These are phyloP conservation scores for Acanthisitta chloris DNA, from an alignment of 2,113 vertebrate genomes.

Conservation along the genomic window DNA sequence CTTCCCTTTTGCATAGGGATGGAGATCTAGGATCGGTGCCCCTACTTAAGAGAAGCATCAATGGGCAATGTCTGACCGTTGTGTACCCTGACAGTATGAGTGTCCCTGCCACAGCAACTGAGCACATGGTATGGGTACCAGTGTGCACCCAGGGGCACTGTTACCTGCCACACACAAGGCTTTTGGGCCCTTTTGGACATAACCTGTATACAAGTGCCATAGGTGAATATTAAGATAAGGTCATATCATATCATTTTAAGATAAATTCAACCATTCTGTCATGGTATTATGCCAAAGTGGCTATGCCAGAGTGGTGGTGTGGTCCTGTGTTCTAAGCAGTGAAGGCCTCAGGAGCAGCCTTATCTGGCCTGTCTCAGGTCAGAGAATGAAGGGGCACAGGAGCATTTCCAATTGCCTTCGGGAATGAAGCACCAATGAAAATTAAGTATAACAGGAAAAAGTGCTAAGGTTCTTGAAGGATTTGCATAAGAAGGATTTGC, in stretches of 20 bases:
- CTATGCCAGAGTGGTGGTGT: background rate
- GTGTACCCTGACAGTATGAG: background rate
- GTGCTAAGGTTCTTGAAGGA: background rate
- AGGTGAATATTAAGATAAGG: background rate
- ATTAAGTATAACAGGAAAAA: background rate
- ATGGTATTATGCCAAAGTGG: fast-evolving
- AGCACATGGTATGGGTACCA: background rate
- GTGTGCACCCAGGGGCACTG: background rate
- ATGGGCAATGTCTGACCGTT: background rate
- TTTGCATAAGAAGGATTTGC: background rate
- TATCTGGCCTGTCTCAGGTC: background rate
- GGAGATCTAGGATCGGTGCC: background rate
- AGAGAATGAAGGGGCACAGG: fast-evolving
- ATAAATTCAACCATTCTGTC: background rate
- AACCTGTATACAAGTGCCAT: too few relatives aligned
- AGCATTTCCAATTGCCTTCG: background rate
- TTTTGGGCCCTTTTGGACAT: too few relatives aligned
- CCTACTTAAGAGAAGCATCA: background rate
- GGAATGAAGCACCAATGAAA: background rate
- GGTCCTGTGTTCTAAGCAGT: background rate
- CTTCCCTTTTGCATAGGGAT: background rate
- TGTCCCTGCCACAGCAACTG: fast-evolving
- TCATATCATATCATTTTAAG: too few relatives aligned
- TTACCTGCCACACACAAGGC: background rate
- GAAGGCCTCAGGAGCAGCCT: background rate